A percentile compares a stretch with the other conserved stretches of the same genome.
These are phyloP conservation scores for Koerneria pararmatus DNA, from an alignment of 2,888 invertebrate species.

Conservation along the genomic window DNA sequence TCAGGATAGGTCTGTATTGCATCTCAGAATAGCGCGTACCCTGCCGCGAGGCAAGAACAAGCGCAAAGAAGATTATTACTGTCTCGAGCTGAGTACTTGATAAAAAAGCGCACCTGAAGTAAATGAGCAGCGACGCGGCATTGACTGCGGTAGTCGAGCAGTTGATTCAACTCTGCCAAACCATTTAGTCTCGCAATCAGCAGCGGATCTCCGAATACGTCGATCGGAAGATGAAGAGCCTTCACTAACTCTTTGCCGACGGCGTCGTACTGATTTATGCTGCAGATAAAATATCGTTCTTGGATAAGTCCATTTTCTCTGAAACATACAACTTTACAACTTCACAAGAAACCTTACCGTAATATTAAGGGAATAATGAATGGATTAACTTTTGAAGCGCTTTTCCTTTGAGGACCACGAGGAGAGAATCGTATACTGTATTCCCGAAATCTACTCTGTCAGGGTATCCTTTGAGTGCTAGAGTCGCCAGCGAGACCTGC, in stretches of 20 bases:
- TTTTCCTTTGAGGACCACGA: conserved; percentile 82
- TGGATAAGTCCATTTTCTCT: neutral
- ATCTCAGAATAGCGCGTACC: too few relatives aligned
- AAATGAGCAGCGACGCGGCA: conserved; percentile 82
- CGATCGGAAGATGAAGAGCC: conserved; percentile 86
- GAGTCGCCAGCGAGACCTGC: conserved; percentile 73
- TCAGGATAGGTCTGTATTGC: too few relatives aligned
- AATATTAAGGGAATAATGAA: neutral
- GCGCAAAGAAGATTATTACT: too few relatives aligned
- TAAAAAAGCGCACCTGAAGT: conserved; percentile 64
- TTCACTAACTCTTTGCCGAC: conserved; percentile 89
- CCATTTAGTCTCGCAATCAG: conserved; percentile 80
- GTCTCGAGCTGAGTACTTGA: too few relatives aligned
- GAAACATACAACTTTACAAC: too few relatives aligned
- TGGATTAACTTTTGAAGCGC: conserved; percentile 68
- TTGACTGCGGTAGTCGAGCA: conserved; percentile 79
- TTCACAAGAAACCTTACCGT: conserved; percentile 1
- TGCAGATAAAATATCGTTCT: conserved; percentile 55
- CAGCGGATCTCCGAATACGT: conserved; percentile 86
- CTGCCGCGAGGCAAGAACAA: too few relatives aligned
- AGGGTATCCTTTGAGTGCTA: conserved; percentile 93
- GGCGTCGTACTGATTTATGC: conserved; percentile 74
- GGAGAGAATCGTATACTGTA: conserved; percentile 84
- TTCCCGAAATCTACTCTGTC: conserved; percentile 90
- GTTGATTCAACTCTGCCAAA: conserved; percentile 79